Evolutionary conservation across 2,113 vertebrate species (phyloP).

Genomic region (Nesoenas mayeri): DNA sequence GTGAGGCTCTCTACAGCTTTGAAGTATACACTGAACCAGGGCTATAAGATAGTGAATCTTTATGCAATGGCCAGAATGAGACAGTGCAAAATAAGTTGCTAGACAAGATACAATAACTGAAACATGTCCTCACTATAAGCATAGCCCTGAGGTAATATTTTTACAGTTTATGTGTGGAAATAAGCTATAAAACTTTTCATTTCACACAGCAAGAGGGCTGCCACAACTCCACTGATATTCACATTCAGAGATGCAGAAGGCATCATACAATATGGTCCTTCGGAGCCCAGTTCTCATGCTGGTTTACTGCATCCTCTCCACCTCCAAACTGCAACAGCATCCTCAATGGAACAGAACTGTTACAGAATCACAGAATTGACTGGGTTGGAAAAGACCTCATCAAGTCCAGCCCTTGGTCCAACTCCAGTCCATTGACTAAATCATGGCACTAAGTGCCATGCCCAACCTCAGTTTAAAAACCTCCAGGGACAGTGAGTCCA

Average conservation of each 20-base stretch:
- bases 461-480: too few species aligned
- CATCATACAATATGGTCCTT: not conserved
- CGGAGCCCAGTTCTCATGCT: rapidly evolving
- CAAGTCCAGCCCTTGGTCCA: too few species aligned
- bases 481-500: too few species aligned
- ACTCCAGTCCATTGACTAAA: too few species aligned
- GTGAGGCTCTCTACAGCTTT: not conserved
- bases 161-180: not conserved
- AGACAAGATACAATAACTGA: not conserved
- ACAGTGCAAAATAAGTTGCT: not conserved
- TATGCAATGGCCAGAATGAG: not conserved
- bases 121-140: not conserved
- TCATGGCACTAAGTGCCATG: too few species aligned
- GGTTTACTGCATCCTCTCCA: not conserved
- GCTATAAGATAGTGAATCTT: not conserved
- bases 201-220: not conserved
- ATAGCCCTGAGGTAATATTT: not conserved
- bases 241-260: rapidly evolving
- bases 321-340: not conserved
- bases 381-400: too few species aligned
- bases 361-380: too few species aligned
- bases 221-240: not conserved
- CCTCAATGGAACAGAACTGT: not conserved
- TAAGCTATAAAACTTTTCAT: not conserved
- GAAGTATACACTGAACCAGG: not conserved